Base-by-base conservation (phyloP, 2,888 invertebrate species). In the Conistra vaccinii region DNA sequence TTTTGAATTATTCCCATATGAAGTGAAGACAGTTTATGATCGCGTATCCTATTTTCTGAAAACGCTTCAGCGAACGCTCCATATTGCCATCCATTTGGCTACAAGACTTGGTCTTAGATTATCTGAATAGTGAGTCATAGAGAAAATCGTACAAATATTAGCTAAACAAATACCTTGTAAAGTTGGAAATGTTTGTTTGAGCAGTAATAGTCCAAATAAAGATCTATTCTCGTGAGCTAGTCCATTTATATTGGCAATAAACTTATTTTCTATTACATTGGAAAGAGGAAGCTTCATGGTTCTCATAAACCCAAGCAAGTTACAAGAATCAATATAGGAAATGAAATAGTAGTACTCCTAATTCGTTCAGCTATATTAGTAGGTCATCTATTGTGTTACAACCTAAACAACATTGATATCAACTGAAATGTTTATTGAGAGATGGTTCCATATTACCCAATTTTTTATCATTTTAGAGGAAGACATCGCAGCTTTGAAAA, bases 1-100 rank as follows among this genome's bases (percentile, higher is more conserved):
- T 95, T 95, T 95, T 95, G 93, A 95, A 91, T 95, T 94, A 95
- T 93, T 83, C 87, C 89, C 90, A 87, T 92, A 93, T 90, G 93
- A 94, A 93, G 91, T 91, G 92, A 93, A 94, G 92, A 92, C 91
- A 92, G 93, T 95, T 95, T 95, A 95, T 94, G 93, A 90, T 92
- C 89, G 89, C 90, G 87, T 89, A 91, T 93, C 89, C 90, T 90
- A 92, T 93, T 92, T 91, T 92, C 90, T 90, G 89, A 90, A 91
- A 93, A 91, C 89, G 90, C 90, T 93, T 91, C 88, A 89, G 85
- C 87, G 86, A 91, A 88, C 80, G 85, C 85, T 89, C 89, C 90
- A 90, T 92, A 92, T 92, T 92, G 91, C 90, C 88, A 90, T 93
- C 84, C 88, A 93, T 93, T 94, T 94, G 90, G 92, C 91, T 92